Percentiles rank a stretch among this genome's conserved stretches.
Conservation (phyloP, 2,113 vertebrate species). For the Rafetus swinhoei region DNA sequence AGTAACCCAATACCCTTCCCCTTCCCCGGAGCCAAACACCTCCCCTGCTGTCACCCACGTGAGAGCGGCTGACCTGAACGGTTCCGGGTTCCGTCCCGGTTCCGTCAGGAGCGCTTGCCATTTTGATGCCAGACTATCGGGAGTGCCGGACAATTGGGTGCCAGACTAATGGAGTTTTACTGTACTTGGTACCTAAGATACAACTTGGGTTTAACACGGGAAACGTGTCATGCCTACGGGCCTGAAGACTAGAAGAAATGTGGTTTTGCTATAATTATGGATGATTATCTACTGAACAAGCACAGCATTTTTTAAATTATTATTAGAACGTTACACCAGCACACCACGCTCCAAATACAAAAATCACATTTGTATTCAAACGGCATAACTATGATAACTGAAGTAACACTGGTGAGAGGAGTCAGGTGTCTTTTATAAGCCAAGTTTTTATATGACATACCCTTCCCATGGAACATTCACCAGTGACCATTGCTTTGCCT, state of each 20-base stretch:
- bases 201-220: background rate
- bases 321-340: background rate
- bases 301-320: background rate
- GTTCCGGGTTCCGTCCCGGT: no score
- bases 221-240: rapidly evolving
- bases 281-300: background rate
- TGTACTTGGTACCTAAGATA: background rate
- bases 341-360: rapidly evolving
- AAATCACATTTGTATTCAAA: background rate
- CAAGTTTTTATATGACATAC: rapidly evolving
- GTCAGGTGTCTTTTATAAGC: background rate
- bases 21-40: no score
- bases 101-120: no score
- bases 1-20: no score
- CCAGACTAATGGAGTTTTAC: no score
- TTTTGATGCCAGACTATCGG: no score
- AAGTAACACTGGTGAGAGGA: background rate
- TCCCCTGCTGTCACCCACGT: no score
- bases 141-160: no score
- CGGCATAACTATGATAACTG: background rate
- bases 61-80: no score
- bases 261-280: background rate
- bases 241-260: background rate
- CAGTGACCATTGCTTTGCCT: background rate
- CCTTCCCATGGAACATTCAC: background rate